Evolutionary conservation across 2,888 invertebrate genomes (phyloP), one percentile per base, ranked within the genome.

Genomic region (Hydroisotoma schaefferi): DNA sequence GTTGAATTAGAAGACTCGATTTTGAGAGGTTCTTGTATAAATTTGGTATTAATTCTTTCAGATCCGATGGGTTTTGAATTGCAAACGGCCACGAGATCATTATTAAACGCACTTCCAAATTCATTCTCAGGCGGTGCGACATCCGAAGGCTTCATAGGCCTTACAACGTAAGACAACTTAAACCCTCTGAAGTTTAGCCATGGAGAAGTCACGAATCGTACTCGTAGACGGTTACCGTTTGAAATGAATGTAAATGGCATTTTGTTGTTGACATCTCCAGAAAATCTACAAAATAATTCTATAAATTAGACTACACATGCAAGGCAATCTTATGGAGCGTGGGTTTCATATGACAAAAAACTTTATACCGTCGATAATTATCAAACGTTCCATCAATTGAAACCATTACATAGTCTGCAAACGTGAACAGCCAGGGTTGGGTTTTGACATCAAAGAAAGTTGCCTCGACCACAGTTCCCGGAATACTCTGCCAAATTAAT

Each of bases 151-250:
- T 44, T 57, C 26, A 54, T 46, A 37, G 57, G 40, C n/a, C 61
- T 51, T 22, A 70, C 70, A 1, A 64, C 59, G 43, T 70, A 70
- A 8, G 61, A 47, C 46, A 70, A 37, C 44, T 69, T 67, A 46
- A 70, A 67, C 10, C 70, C 70, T 8, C 70, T 49, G 63, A 67
- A 70, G 51, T 70, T 70, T 18, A 70, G 49, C 47, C 63, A 62
- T 23, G 33, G 28, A 1, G 62, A 62, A 2, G 70, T 58, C 5
- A 65, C 58, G 43, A 70, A 69, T 3, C 68, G 62, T 37, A 70
- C 28, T 1, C 37, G 55, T 1, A 70, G n/a, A 23, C 58, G 59
- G 25, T 64, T 70, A 15, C 54, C 62, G 43, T 60, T 57, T 10
- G 67, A 67, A 15, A 67, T 28, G 8, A 70, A 20, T 10, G 68